Conservation (phyloP, 2,113 vertebrate genomes). For the Ardeotis arabs region DNA sequence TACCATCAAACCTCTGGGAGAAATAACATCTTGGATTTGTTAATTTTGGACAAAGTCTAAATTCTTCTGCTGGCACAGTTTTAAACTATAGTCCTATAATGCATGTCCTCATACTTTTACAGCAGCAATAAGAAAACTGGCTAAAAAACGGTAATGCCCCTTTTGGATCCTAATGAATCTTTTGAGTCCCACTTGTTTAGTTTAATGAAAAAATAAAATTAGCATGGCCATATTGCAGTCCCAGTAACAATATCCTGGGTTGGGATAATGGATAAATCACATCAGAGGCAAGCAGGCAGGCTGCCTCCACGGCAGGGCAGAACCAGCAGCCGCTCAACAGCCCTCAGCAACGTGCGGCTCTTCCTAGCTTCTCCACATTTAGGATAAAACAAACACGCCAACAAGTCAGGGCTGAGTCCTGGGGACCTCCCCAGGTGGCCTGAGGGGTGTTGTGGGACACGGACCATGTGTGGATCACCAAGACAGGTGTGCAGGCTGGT, state of each 20-base stretch:
- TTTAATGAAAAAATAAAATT: conserved; percentile 36
- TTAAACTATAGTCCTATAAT: neutral
- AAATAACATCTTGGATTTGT: conserved; percentile 43
- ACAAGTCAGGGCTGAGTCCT: neutral
- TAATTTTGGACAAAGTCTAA: conserved; percentile 34
- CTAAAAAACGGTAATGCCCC: neutral
- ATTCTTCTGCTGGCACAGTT: conserved; percentile 6
- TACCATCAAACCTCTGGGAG: neutral
- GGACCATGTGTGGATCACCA: neutral
- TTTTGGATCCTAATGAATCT: neutral
- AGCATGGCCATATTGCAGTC: neutral
- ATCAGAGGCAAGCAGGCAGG: neutral
- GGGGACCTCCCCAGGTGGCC: neutral
- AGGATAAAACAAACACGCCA: neutral
- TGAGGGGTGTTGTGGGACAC: neutral
- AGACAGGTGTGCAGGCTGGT: neutral
- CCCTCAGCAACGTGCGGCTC: fast-evolving
- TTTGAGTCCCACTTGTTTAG: neutral
- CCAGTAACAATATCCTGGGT: neutral
- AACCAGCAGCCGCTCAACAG: neutral
- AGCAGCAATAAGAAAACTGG: conserved; percentile 13
- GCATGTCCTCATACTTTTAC: neutral
- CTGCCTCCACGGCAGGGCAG: neutral
- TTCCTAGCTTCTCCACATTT: neutral
- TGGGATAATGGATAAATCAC: neutral